Evolutionary conservation across 1,140 invertebrate genomes (phyloP).

Genomic region (Agrypnia vestita): DNA sequence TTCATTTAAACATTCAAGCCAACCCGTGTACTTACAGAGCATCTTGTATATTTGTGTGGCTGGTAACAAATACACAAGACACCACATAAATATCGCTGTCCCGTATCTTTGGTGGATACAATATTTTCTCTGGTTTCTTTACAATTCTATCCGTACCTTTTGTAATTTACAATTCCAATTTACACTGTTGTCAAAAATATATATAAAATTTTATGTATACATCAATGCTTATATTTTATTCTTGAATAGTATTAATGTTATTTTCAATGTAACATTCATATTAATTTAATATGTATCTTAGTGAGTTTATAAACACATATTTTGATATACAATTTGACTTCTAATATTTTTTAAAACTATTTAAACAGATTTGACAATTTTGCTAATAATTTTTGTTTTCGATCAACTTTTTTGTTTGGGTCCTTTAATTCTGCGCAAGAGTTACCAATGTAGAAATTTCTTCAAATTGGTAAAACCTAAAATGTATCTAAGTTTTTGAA

Average conservation of each 20-base stretch:
- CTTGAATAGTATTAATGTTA: neutral
- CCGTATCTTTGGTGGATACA: neutral
- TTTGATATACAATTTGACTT: too few species aligned
- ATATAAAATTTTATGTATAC: slow-evolving; percentile 35
- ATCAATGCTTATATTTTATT: slow-evolving; percentile 20
- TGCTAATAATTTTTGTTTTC: neutral
- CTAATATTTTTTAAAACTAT: slow-evolving; percentile 8
- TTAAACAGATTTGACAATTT: neutral
- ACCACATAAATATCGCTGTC: neutral
- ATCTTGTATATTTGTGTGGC: slow-evolving; percentile 56
- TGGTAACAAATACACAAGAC: slow-evolving; percentile 54
- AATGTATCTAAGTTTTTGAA: neutral
- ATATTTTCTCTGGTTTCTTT: slow-evolving; percentile 12
- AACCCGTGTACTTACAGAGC: slow-evolving; percentile 36
- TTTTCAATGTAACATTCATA: slow-evolving; percentile 10
- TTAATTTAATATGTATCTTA: too few species aligned
- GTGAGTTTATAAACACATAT: too few species aligned
- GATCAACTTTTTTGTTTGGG: neutral
- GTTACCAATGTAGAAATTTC: too few species aligned
- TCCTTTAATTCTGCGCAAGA: neutral
- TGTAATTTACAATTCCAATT: slow-evolving; percentile 29
- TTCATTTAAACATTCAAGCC: slow-evolving; percentile 22
- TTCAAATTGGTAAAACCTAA: too few species aligned
- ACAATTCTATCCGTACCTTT: neutral
- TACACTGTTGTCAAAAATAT: slow-evolving; percentile 52